A percentile compares a stretch with the other conserved stretches of the same genome.
Conservation (phyloP, 2,113 vertebrate species). For the Pluvianellus socialis region DNA sequence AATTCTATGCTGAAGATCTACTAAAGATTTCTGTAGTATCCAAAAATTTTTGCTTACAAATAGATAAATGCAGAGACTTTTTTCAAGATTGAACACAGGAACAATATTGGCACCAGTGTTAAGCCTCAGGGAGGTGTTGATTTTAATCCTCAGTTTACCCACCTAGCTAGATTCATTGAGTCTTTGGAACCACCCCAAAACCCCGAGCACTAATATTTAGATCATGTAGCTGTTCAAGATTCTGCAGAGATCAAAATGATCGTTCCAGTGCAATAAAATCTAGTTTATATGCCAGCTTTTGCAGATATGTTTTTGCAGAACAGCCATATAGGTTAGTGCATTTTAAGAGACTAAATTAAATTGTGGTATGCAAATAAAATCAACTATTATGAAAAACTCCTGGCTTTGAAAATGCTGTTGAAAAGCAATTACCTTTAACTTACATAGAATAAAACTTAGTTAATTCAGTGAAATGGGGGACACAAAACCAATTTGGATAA, state of each 20-base stretch:
- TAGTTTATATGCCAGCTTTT: background rate
- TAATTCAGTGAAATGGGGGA: background rate
- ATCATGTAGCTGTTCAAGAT: background rate
- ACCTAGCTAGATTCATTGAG: accelerated
- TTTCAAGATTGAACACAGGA: background rate
- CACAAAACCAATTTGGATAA: background rate
- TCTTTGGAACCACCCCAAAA: background rate
- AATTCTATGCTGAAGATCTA: background rate
- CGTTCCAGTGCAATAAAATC: background rate
- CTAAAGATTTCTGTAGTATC: background rate
- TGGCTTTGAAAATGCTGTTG: background rate
- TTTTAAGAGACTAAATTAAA: background rate
- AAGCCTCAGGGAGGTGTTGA: background rate
- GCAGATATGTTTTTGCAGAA: background rate
- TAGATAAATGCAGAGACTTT: background rate
- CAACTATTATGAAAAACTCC: background rate
- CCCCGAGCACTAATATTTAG: background rate
- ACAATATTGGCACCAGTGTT: background rate
- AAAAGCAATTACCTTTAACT: background rate
- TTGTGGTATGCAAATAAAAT: background rate
- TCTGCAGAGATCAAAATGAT: background rate
- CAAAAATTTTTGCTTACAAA: background rate
- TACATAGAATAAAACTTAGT: background rate
- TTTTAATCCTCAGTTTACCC: background rate
- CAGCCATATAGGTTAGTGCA: background rate